Evolutionary conservation across 2,888 invertebrate genomes (phyloP), one percentile per base, ranked within the genome.

Genomic region (Ochropleura plecta): DNA sequence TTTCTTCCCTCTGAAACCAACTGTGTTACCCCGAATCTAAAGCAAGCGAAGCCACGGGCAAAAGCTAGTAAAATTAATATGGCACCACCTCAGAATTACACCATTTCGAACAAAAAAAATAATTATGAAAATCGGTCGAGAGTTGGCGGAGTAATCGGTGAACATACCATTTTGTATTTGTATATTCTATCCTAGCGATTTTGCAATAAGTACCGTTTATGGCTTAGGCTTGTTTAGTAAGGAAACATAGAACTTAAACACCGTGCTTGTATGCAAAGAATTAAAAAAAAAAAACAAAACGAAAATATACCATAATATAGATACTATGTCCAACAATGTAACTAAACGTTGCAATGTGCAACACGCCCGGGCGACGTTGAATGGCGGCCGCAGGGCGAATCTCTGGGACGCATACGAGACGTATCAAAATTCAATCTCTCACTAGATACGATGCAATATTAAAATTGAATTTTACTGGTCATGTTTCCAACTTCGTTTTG

Each of bases 361-460:
- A 73, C 78, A 91, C 93, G 95, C 91, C 92, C 89, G 92, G 92
- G 70, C 91, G 92, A 79, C 81, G 83, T 65, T 92, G 92, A 95
- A 95, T 94, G 88, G 89, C 62, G 82, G 83, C 86, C 86, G 84
- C 88, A 84, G 88, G 86, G 86, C 82, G 91, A 87, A 88, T 89
- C 88, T 88, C 83, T 77, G 82, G 84, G 85, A 83, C 75, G 84
- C 88, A 85, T 84, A 86, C 82, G 86, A 89, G 85, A 91, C 90
- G 90, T 94, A 95, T 93, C 94, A 92, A 94, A 93, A 94, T 95
- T 94, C 93, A 94, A 95, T 95, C 92, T 95, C 93, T 92, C 91
- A 91, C 90, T 86, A 84, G 85, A 88, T 88, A 88, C 91, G 91
- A 89, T 90, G 91, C 89, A 92, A 93, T 95, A 94, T 94, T 92